Base-by-base conservation (phyloP, 2,888 invertebrate species). In the Drosophila colorata region DNA sequence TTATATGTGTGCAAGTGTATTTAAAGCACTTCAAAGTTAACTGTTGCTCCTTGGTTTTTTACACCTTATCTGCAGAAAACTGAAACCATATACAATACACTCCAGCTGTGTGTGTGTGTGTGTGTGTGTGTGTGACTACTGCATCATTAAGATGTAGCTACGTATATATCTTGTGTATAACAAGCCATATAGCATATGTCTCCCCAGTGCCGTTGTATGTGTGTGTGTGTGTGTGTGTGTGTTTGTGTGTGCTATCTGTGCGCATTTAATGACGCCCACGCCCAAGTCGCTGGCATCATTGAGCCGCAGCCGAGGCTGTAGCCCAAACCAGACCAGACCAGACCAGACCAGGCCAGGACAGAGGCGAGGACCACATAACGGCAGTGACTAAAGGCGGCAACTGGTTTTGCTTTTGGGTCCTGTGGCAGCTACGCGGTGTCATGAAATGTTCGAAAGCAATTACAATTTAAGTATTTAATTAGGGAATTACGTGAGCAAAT, bases 391-490 rank as follows among this genome's bases (percentile, higher is more conserved):
- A 25, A 25, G 38, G 28, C 63, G 55, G 63, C 55, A 60, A 47
- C 63, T 51, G 47, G 46, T 25, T 31, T 38, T 47, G 40, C 25
- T 35, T 11, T 16, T 40, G 31, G 43, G 44, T 25, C 20, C 40
- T 37, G 38, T 13, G 41, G 25, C 47, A 37, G 51, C 44, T 33
- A 14, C 33, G 13, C 33, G 43, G 66, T 66, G 67, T 70, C 86
- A 53, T 71, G 78, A 73, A 83, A 72, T 66, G 80, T 86, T 85
- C 87, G 88, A 88, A 88, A 88, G 85, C 85, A 88, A 85, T 85
- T 88, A 85, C 85, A 88, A 87, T 85, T 85, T 85, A 85, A 87
- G 88, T 88, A 88, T 88, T 88, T 85, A 85, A 85, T 85, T 85
- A 85, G 85, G 84, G 73, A 86, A 88, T 84, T 84, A 86, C 88